A percentile compares a stretch with the other conserved stretches of the same genome.
Conservation (phyloP, 2,888 invertebrate genomes). For the Glomeris marginata region DNA sequence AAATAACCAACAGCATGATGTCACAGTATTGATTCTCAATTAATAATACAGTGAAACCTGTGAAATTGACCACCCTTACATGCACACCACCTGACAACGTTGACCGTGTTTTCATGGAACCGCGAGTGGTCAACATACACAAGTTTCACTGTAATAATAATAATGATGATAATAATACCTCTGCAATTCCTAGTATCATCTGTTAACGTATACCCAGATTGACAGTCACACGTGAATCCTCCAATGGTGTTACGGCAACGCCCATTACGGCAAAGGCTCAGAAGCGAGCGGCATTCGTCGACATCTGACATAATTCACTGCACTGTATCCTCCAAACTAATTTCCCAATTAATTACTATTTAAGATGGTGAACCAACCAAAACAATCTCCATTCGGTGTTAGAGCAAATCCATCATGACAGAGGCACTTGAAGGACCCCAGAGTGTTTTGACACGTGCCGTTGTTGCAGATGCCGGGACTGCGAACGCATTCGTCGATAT, state of each 20-base stretch:
- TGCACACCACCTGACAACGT: too few relatives aligned
- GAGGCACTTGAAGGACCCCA: slow-evolving; percentile 24
- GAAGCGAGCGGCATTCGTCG: slow-evolving; percentile 69
- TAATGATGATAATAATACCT: too few relatives aligned
- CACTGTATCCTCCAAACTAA: too few relatives aligned
- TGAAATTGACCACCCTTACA: too few relatives aligned
- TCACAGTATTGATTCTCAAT: slow-evolving; percentile 8
- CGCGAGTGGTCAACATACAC: too few relatives aligned
- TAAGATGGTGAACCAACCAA: slow-evolving; percentile 41
- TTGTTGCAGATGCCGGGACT: slow-evolving; percentile 69
- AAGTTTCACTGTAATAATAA: too few relatives aligned
- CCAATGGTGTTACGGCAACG: slow-evolving; percentile 65
- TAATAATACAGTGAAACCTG: too few relatives aligned
- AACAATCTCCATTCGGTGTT: slow-evolving; percentile 49
- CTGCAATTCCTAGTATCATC: slow-evolving; percentile 61
- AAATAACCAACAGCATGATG: background rate
- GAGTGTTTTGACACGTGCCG: slow-evolving; percentile 55
- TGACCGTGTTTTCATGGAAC: too few relatives aligned
- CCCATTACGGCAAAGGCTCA: slow-evolving; percentile 71
- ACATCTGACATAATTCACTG: too few relatives aligned
- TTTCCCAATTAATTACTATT: too few relatives aligned
- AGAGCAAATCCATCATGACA: slow-evolving; percentile 39
- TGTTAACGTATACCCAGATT: slow-evolving; percentile 56
- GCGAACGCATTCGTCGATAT: slow-evolving; percentile 61
- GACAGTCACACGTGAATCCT: slow-evolving; percentile 66